Percentiles rank a stretch among this genome's conserved stretches.
Evolutionary conservation across 2,888 invertebrate genomes (phyloP).

Genomic region (Synergus itoensis): DNA sequence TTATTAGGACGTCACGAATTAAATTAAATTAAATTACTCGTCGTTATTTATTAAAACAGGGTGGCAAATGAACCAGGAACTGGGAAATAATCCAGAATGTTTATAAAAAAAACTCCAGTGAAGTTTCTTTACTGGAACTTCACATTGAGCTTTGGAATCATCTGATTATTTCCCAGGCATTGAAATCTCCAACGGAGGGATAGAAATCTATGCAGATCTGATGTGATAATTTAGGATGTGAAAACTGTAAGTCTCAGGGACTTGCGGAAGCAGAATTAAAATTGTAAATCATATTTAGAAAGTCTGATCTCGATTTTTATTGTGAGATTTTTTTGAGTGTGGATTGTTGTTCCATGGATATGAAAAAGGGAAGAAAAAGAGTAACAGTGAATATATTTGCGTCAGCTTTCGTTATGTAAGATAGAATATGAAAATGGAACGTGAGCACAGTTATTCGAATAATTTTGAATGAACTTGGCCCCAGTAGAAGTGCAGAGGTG

Average conservation of each 20-base stretch:
- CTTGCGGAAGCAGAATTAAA: background rate
- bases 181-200: background rate
- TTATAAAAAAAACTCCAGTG: background rate
- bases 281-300: background rate
- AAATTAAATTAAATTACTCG: no score
- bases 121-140: background rate
- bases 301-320: background rate
- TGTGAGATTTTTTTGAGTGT: background rate
- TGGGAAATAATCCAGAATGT: background rate
- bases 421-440: constrained; percentile 18
- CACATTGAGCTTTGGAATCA: background rate
- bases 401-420: background rate
- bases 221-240: background rate
- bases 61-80: background rate
- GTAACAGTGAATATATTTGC: constrained; percentile 3
- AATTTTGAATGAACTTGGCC: constrained; percentile 34
- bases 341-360: background rate
- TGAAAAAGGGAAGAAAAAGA: no score
- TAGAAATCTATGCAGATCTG: background rate
- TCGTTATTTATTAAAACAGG: no score
- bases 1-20: background rate
- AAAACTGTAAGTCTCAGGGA: background rate
- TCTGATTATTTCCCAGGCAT: background rate
- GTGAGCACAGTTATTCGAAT: constrained; percentile 19
- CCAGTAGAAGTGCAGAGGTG: constrained; percentile 11